Evolutionary conservation across 2,797 vertebrate genomes (phyloP).

Genomic region (Poeciliopsis infans): DNA sequence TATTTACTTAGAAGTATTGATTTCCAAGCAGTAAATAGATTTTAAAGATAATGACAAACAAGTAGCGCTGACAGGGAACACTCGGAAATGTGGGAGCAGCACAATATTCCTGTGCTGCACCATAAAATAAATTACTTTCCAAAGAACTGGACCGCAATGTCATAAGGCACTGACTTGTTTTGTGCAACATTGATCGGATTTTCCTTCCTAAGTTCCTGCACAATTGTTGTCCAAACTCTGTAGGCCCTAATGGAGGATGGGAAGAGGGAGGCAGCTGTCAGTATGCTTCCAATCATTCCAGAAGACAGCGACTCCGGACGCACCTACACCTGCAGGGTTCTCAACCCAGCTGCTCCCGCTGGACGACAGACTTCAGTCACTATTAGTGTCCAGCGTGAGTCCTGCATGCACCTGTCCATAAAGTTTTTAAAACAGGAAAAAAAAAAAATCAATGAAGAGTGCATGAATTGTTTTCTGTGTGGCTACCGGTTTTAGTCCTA

Average conservation of each 20-base stretch:
- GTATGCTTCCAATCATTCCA: slow-evolving; percentile 86
- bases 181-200: slow-evolving; percentile 18
- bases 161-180: slow-evolving; percentile 37
- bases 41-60: slow-evolving; percentile 83
- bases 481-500: background rate
- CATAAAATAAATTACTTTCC: slow-evolving; percentile 74
- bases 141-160: slow-evolving; percentile 63
- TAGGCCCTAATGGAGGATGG: slow-evolving; percentile 86
- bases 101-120: slow-evolving; percentile 71
- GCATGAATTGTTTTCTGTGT: slow-evolving; percentile 8
- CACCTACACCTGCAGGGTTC: slow-evolving; percentile 88
- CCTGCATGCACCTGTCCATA: slow-evolving; percentile 3
- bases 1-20: slow-evolving; percentile 84
- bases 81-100: slow-evolving; percentile 78
- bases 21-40: slow-evolving; percentile 85
- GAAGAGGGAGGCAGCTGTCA: slow-evolving; percentile 83
- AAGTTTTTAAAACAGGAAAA: slow-evolving; percentile 4
- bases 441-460: background rate
- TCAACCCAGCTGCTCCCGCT: slow-evolving; percentile 86
- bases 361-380: slow-evolving; percentile 89
- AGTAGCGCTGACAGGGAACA: slow-evolving; percentile 76
- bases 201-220: slow-evolving; percentile 14
- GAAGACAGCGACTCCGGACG: slow-evolving; percentile 87
- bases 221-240: slow-evolving; percentile 11
- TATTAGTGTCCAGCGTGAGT: slow-evolving; percentile 91